Evolutionary conservation across 2,888 invertebrate species (phyloP).

Genomic region (Cryptus viduatorius): DNA sequence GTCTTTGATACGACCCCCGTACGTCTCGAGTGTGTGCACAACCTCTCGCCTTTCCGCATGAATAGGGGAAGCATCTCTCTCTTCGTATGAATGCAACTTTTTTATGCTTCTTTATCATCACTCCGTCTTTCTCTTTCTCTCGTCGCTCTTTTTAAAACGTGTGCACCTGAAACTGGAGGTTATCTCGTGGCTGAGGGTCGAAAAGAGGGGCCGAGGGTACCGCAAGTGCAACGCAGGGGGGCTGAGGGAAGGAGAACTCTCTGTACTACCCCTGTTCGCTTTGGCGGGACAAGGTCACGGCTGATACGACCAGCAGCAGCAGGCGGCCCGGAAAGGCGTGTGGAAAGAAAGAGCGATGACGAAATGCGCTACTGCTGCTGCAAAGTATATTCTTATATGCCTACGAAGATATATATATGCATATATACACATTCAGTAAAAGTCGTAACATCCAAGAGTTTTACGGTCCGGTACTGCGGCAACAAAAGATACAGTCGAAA

Average conservation of each 20-base stretch:
- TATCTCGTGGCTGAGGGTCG: constrained; percentile 55
- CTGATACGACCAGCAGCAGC: constrained; percentile 42
- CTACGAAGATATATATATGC: not conserved
- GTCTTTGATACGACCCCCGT: constrained; percentile 29
- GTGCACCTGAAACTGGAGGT: constrained; percentile 40
- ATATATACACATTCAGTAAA: constrained; percentile 7
- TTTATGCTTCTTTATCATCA: constrained; percentile 6
- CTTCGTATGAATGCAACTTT: constrained; percentile 37
- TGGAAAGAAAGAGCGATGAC: constrained; percentile 55
- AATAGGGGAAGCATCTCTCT: constrained; percentile 46
- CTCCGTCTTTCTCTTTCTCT: constrained; percentile 11
- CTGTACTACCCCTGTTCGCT: constrained; percentile 18
- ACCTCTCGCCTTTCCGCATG: constrained; percentile 48
- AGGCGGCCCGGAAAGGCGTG: constrained; percentile 27
- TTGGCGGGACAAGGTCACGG: constrained; percentile 63
- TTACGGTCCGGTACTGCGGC: constrained; percentile 2
- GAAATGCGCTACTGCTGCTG: constrained; percentile 49
- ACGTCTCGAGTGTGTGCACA: constrained; percentile 48
- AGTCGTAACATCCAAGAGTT: constrained; percentile 18
- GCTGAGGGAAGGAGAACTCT: constrained; percentile 6
- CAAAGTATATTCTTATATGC: constrained; percentile 14
- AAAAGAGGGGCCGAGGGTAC: constrained; percentile 36
- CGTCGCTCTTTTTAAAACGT: constrained; percentile 46
- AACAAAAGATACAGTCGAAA: constrained; percentile 22
- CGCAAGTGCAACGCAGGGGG: constrained; percentile 29